A percentile compares a stretch with the other conserved stretches of the same genome.
Evolutionary conservation across 2,113 vertebrate genomes (phyloP).

Genomic region (Craseonycteris thonglongyai): DNA sequence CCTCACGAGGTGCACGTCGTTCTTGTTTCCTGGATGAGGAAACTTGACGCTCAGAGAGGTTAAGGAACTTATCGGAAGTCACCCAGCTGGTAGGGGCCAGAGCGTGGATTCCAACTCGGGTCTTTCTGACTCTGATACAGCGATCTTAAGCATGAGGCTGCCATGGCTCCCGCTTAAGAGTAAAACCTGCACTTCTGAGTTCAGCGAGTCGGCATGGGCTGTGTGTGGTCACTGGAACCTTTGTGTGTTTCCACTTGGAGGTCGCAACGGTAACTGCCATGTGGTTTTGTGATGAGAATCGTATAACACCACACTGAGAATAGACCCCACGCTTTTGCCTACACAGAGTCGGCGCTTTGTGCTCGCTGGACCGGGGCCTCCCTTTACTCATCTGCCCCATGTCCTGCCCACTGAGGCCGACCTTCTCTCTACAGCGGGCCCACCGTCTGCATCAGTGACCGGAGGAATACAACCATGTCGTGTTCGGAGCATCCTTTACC

Average conservation of each 20-base stretch:
- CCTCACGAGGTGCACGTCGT: rapidly evolving
- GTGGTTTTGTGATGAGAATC: rapidly evolving
- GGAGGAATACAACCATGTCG: rapidly evolving
- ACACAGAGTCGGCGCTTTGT: not conserved
- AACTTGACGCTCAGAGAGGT: not conserved
- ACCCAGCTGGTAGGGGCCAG: not conserved
- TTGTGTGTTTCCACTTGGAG: too few relatives aligned
- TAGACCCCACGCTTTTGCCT: not conserved
- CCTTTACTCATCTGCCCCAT: not conserved
- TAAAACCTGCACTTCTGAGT: not conserved
- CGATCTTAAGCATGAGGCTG: not conserved
- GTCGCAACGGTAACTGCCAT: rapidly evolving
- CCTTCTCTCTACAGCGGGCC: not conserved
- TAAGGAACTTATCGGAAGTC: not conserved
- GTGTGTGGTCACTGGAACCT: not conserved
- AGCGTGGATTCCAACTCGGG: not conserved
- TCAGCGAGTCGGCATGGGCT: not conserved
- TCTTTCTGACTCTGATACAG: not conserved
- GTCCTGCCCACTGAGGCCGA: rapidly evolving
- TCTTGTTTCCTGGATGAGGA: not conserved
- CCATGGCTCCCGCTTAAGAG: not conserved
- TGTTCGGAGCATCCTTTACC: not conserved
- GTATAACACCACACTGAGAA: not conserved
- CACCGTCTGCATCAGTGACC: not conserved
- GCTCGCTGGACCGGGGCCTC: not conserved